Evolutionary conservation across 2,888 invertebrate genomes (phyloP), one percentile per base, ranked within the genome.

Genomic region (Drosophila gaucha): DNA sequence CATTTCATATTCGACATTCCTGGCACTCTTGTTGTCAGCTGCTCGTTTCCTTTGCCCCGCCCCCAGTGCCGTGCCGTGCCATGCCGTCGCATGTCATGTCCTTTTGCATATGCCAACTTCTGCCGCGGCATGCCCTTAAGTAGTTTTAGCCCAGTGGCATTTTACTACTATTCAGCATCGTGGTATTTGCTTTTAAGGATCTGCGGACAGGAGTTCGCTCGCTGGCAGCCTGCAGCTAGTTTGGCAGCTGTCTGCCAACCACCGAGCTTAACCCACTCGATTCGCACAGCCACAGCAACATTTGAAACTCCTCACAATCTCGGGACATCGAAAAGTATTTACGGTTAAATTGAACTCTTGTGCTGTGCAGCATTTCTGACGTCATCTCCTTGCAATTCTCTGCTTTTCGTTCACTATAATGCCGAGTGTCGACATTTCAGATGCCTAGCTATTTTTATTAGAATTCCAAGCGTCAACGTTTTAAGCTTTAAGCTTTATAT

Each of bases 301-400:
- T 51, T 30, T 31, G 44, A 31, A 54, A 54, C 44, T 44, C 33
- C 33, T 26, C 24, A 26, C 46, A 26, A 55, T 49, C 49, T 54
- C 36, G 20, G 39, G n/a, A 55, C 67, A 56, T 67, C 51, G 58
- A 78, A 75, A 78, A 79, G 68, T 72, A 78, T 83, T 79, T 79
- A 79, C 83, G 41, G 77, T 83, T 79, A 79, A 79, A 79, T 79
- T 79, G 80, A 79, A 79, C 79, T 79, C 76, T 68, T 51, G 72
- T 79, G 75, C 67, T 70, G 58, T n/a, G 74, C 28, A 30, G 50
- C 59, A 66, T 70, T 55, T 46, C 35, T 56, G 62, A 30, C 65
- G 65, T 54, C 43, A 39, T 30, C 65, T n/a, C 51, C 12, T n/a
- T 67, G 67, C 71, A 66, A 33, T 31, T 33, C 31, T 14, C 31